Conservation (phyloP, 1,140 invertebrate species). For the Diprion similis region DNA sequence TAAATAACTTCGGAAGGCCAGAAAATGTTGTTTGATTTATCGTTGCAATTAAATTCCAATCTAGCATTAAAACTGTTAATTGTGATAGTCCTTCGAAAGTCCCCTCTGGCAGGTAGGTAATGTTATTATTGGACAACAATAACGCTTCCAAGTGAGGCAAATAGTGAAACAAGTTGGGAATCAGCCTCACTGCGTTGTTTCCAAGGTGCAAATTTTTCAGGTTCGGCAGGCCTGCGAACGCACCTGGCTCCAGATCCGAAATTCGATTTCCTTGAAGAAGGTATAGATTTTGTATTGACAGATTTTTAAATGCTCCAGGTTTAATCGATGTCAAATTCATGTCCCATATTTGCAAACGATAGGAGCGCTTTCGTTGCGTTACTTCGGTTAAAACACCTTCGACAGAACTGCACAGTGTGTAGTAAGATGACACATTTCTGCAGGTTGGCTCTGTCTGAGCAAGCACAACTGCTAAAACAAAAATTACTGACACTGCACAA, state of each 20-base stretch:
- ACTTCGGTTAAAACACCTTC: background rate
- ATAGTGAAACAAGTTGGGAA: slow-evolving; percentile 29
- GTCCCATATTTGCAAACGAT: slow-evolving; percentile 14
- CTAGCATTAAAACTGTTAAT: slow-evolving; percentile 22
- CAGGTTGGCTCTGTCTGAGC: too few species aligned
- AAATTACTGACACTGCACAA: too few species aligned
- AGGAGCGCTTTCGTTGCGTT: background rate
- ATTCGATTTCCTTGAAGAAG: slow-evolving; percentile 28
- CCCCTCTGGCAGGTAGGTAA: slow-evolving; percentile 25
- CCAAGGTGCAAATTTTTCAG: slow-evolving; percentile 24
- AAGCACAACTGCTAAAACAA: too few species aligned
- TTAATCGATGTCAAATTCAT: slow-evolving; percentile 25
- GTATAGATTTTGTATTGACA: slow-evolving; percentile 13
- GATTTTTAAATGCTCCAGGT: slow-evolving; percentile 29
- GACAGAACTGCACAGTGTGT: too few species aligned
- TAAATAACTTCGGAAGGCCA: slow-evolving; percentile 11
- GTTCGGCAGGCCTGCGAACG: slow-evolving; percentile 28
- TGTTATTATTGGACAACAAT: slow-evolving; percentile 25
- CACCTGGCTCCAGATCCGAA: slow-evolving; percentile 17
- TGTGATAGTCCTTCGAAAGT: slow-evolving; percentile 26
- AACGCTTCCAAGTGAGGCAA: slow-evolving; percentile 19
- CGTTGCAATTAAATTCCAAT: slow-evolving; percentile 24
- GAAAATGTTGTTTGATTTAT: slow-evolving; percentile 17
- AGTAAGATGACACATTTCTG: too few species aligned
- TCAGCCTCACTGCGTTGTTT: slow-evolving; percentile 23